Conservation (phyloP, 2,797 vertebrate genomes). For the Coregonus ussuriensis region DNA sequence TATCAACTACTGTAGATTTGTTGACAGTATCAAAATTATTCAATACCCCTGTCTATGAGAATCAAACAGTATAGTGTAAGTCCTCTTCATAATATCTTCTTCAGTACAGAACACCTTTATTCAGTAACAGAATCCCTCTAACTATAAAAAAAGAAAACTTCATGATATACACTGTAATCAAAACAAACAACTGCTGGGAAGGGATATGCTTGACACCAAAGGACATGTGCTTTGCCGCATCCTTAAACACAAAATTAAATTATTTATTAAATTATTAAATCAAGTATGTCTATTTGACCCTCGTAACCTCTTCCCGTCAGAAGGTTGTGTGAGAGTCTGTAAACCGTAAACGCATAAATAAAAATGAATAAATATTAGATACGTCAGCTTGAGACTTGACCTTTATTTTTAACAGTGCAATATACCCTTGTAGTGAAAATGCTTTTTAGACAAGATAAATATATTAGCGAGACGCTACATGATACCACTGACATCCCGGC, state of each 20-base stretch:
- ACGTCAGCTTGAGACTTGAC: conserved; percentile 45
- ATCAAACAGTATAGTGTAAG: not conserved
- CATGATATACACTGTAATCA: not conserved
- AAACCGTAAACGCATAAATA: conserved; percentile 68
- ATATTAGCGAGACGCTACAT: conserved; percentile 20
- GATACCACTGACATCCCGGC: conserved; percentile 28
- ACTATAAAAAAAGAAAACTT: not conserved
- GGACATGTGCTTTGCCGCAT: not conserved
- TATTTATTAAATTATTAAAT: conserved; percentile 11
- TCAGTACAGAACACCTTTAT: not conserved
- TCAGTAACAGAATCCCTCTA: not conserved
- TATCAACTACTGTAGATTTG: not conserved
- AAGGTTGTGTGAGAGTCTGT: conserved; percentile 39
- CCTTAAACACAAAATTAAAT: conserved; percentile 32
- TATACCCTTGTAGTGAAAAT: conserved; percentile 31
- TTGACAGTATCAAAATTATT: not conserved
- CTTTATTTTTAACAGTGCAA: conserved; percentile 48
- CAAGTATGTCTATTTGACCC: conserved; percentile 42
- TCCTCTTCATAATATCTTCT: not conserved
- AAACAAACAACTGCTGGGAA: not conserved
- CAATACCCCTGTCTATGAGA: not conserved
- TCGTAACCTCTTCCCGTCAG: conserved; percentile 17
- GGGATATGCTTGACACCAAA: not conserved
- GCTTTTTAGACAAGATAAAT: conserved; percentile 36
- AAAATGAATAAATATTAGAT: conserved; percentile 63